These are phyloP conservation scores for Adelognathus sp. DNA, from an alignment of 2,888 invertebrate genomes.

Conservation along the genomic window DNA sequence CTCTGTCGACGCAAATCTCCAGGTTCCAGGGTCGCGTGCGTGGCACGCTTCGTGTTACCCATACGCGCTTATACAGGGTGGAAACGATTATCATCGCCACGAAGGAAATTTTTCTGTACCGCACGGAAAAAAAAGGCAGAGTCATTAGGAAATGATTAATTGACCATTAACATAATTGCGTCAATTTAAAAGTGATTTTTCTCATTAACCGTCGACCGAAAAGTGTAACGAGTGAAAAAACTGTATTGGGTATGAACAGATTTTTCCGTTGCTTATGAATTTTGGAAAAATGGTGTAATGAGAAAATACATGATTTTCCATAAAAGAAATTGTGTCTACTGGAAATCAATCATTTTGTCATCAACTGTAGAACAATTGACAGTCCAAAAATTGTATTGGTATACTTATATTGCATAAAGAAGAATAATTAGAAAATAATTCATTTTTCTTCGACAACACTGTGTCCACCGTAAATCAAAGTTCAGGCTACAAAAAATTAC, in stretches of 20 bases:
- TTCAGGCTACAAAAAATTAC: too few relatives aligned
- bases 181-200: background rate
- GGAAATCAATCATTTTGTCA: too few relatives aligned
- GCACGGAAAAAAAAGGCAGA: background rate
- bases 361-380: too few relatives aligned
- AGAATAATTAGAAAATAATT: background rate
- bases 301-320: too few relatives aligned
- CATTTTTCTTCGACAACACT: background rate
- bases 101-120: background rate
- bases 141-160: background rate
- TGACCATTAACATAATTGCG: background rate
- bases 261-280: background rate
- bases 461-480: background rate
- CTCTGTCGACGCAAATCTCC: constrained; percentile 14
- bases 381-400: too few relatives aligned
- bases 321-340: too few relatives aligned
- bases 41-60: constrained; percentile 12
- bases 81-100: background rate
- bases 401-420: background rate
- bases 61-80: constrained; percentile 20
- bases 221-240: background rate
- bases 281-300: background rate
- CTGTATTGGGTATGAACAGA: background rate
- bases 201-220: background rate
- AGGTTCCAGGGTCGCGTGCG: constrained; percentile 31